A percentile compares a stretch with the other conserved stretches of the same genome.
Conservation (phyloP, 2,113 vertebrate genomes). For the Menura novaehollandiae region DNA sequence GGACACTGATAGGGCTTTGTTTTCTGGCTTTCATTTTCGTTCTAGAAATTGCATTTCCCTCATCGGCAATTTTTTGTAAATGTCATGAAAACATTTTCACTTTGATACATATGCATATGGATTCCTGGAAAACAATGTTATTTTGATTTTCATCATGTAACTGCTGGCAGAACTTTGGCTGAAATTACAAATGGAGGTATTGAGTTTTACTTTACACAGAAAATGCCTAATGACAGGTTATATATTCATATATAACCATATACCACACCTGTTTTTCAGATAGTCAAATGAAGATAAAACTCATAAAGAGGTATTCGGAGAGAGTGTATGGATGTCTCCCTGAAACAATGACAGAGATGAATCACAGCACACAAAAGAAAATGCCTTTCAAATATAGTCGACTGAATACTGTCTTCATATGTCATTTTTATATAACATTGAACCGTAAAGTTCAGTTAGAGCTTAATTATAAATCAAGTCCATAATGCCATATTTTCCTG, state of each 20-base stretch:
- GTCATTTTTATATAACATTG: not conserved
- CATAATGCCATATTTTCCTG: not conserved
- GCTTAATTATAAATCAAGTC: not conserved
- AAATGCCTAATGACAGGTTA: not conserved
- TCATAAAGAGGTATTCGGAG: not conserved
- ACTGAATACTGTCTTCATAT: not conserved
- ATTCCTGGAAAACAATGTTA: not conserved
- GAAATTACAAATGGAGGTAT: not conserved
- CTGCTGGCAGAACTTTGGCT: not conserved
- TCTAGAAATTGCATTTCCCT: not conserved
- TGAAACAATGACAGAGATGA: not conserved
- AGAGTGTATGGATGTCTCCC: not conserved
- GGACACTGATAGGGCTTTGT: not conserved
- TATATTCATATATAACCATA: not conserved
- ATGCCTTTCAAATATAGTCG: not conserved
- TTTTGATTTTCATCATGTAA: not conserved
- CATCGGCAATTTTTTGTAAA: not conserved
- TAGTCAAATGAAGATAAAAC: not conserved
- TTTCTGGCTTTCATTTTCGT: not conserved
- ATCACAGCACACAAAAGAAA: not conserved
- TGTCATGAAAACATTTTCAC: not conserved
- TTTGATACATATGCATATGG: not conserved
- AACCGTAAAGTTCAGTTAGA: not conserved
- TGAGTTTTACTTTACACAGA: not conserved
- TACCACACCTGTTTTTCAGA: not conserved